Evolutionary conservation across 2,888 invertebrate species (phyloP).

Genomic region (Drosophila anomelani): DNA sequence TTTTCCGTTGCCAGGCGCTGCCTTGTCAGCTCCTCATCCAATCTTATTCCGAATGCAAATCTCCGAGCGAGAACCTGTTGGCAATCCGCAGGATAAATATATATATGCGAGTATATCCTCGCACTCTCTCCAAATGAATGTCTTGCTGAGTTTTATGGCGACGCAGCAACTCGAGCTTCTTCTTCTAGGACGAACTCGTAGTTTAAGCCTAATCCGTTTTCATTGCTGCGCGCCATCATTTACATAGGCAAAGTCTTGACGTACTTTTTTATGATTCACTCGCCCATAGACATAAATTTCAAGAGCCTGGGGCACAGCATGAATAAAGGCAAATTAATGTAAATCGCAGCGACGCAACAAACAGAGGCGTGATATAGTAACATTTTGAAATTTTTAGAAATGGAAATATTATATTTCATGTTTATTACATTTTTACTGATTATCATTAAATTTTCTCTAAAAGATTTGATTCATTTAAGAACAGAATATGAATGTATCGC

Average conservation of each 20-base stretch:
- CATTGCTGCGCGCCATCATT: conserved; percentile 66
- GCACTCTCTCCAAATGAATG: conserved; percentile 2
- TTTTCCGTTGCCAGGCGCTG: conserved; percentile 56
- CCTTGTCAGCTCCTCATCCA: conserved; percentile 61
- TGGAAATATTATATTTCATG: too few species aligned
- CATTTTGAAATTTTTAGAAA: too few species aligned
- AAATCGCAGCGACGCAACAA: conserved; percentile 70
- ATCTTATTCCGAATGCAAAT: conserved; percentile 78
- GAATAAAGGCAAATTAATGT: conserved; percentile 84
- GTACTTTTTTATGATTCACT: conserved; percentile 69
- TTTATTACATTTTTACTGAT: too few species aligned
- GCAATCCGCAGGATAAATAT: conserved; percentile 53
- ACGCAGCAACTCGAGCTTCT: conserved; percentile 10
- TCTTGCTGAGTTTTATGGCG: conserved; percentile 40
- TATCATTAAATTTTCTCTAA: too few species aligned
- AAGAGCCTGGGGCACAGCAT: conserved; percentile 73
- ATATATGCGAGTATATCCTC: conserved; percentile 3
- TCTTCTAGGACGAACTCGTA: conserved; percentile 25
- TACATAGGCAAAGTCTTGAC: conserved; percentile 79
- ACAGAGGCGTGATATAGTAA: neutral
- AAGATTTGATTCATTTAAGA: too few species aligned
- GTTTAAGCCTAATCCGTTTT: conserved; percentile 64
- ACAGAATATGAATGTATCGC: too few species aligned
- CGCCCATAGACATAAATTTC: conserved; percentile 63
- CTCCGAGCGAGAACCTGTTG: conserved; percentile 57